Evolutionary conservation across 2,113 vertebrate genomes (phyloP).

Genomic region (Protomyctophum bolini): DNA sequence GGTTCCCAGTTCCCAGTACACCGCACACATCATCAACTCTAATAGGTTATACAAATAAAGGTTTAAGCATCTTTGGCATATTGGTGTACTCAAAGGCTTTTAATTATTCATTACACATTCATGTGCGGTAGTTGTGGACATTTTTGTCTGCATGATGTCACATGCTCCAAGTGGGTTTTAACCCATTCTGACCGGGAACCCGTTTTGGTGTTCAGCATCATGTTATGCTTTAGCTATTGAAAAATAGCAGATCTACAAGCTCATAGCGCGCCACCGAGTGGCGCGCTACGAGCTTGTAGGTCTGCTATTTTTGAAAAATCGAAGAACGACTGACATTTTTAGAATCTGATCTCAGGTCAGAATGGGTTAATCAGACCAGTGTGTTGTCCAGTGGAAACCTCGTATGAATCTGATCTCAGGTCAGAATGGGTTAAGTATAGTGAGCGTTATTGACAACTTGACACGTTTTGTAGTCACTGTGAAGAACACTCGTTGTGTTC

Average conservation of each 20-base stretch:
- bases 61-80: background rate
- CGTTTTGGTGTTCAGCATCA: no score
- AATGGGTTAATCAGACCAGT: no score
- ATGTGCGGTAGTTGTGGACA: background rate
- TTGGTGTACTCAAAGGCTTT: background rate
- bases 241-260: no score
- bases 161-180: background rate
- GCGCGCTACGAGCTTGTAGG: no score
- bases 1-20: no score
- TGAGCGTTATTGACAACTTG: slow-evolving; percentile 9
- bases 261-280: no score
- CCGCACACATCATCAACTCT: background rate
- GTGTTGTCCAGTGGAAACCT: no score
- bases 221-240: no score
- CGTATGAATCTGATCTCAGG: no score
- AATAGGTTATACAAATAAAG: slow-evolving; percentile 26
- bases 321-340: no score
- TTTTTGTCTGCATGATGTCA: slow-evolving; percentile 13
- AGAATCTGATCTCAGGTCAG: no score
- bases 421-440: slow-evolving; percentile 18
- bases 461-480: background rate
- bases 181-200: slow-evolving; percentile 19
- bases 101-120: background rate
- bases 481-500: background rate
- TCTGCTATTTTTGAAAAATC: no score